Evolutionary conservation across 2,797 vertebrate species (phyloP).

Genomic region (Alexandromys oeconomus): DNA sequence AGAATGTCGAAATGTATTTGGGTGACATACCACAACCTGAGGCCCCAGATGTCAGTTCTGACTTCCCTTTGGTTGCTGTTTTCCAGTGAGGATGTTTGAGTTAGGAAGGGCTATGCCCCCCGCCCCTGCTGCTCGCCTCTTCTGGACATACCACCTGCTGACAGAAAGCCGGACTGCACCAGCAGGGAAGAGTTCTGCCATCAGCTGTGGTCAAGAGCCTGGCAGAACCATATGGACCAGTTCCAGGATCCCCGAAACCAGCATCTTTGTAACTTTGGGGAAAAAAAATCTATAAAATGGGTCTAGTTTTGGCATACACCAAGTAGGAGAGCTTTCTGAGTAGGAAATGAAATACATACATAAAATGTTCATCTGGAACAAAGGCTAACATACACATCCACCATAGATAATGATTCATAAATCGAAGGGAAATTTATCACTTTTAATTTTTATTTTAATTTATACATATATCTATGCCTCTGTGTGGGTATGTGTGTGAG

Average conservation of each 20-base stretch:
- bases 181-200: background rate
- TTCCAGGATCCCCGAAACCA: background rate
- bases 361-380: background rate
- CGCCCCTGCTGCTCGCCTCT: background rate
- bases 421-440: background rate
- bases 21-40: conserved; percentile 49
- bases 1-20: conserved; percentile 63
- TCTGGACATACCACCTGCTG: background rate
- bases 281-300: conserved; percentile 42
- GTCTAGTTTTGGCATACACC: background rate
- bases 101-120: background rate
- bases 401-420: background rate
- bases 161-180: background rate
- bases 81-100: background rate
- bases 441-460: background rate
- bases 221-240: background rate
- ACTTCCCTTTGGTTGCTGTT: conserved; percentile 23
- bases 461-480: background rate
- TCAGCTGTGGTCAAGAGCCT: background rate
- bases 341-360: conserved; percentile 18
- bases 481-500: background rate
- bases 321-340: background rate
- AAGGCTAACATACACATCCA: background rate
- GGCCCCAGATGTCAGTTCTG: background rate
- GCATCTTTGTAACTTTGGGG: background rate